A percentile compares a stretch with the other conserved stretches of the same genome.
These are phyloP conservation scores for Syngnathus scovelli DNA, from an alignment of 2,113 vertebrate species.

Conservation along the genomic window DNA sequence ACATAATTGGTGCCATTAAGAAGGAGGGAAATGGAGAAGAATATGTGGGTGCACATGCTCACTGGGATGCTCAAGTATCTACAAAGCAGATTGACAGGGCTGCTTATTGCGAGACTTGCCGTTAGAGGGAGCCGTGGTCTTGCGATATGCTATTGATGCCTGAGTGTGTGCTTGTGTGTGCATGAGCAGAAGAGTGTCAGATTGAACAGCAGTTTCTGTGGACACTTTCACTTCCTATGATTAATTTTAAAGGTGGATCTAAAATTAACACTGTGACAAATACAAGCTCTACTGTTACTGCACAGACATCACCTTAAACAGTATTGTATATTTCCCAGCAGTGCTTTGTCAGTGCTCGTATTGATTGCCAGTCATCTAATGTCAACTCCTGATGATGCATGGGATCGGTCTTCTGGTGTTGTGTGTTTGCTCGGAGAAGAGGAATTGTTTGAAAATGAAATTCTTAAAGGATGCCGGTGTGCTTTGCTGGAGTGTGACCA, in stretches of 20 bases:
- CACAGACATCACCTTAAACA: background rate
- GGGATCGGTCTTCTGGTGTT: background rate
- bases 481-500: slow-evolving; percentile 12
- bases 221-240: slow-evolving; percentile 5
- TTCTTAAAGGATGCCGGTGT: slow-evolving; percentile 19
- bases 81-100: background rate
- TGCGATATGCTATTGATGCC: slow-evolving; percentile 11
- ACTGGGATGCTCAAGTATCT: background rate
- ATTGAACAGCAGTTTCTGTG: slow-evolving; percentile 9
- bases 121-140: slow-evolving; percentile 51
- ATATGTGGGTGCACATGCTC: slow-evolving; percentile 17
- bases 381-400: slow-evolving; percentile 3
- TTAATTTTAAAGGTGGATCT: slow-evolving; percentile 7
- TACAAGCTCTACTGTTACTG: background rate
- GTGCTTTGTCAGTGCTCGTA: background rate
- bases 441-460: slow-evolving; percentile 24
- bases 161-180: background rate
- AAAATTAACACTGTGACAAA: background rate
- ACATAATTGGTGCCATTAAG: slow-evolving; percentile 9
- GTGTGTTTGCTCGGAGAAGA: slow-evolving; percentile 7
- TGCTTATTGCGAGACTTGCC: slow-evolving; percentile 19
- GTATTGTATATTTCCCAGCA: background rate
- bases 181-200: slow-evolving; percentile 1
- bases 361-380: background rate
- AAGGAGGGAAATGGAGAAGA: slow-evolving; percentile 1